phyloP scores from a whole-genome alignment of 1,140 invertebrate species.

The Ceratoteleas bidentatus region DNA sequence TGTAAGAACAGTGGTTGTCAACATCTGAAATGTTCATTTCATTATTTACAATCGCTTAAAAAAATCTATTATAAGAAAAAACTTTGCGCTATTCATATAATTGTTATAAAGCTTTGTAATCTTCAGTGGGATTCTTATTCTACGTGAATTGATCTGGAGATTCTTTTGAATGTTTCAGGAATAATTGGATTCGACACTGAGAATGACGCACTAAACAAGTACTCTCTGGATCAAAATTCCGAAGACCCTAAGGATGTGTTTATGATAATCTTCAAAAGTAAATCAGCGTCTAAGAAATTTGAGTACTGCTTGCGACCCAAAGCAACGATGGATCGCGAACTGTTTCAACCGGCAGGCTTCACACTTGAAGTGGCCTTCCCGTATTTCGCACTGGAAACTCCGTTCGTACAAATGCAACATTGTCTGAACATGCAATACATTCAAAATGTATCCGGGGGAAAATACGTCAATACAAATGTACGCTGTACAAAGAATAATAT shows the following conservation, averaged over 20 bases:
- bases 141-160: too few species aligned
- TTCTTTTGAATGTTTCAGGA: conserved; percentile 40
- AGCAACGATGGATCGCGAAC: conserved; percentile 56
- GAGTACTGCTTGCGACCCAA: conserved; percentile 74
- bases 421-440: conserved; percentile 75
- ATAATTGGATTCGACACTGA: conserved; percentile 72
- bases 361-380: conserved; percentile 1
- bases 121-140: too few species aligned
- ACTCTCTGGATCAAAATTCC: conserved; percentile 62
- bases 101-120: too few species aligned
- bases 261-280: conserved; percentile 72
- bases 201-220: conserved; percentile 69
- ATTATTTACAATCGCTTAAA: too few species aligned
- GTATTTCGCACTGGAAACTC: conserved; percentile 41
- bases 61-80: too few species aligned
- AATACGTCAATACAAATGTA: conserved; percentile 54
- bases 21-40: too few species aligned
- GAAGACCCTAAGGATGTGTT: conserved; percentile 34
- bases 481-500: not conserved
- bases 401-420: conserved; percentile 73
- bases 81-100: too few species aligned
- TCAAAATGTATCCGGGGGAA: conserved; percentile 41
- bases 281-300: conserved; percentile 66
- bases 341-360: conserved; percentile 63
- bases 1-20: too few species aligned